Conservation (phyloP, 2,888 invertebrate genomes). For the Keiferia lycopersicella region DNA sequence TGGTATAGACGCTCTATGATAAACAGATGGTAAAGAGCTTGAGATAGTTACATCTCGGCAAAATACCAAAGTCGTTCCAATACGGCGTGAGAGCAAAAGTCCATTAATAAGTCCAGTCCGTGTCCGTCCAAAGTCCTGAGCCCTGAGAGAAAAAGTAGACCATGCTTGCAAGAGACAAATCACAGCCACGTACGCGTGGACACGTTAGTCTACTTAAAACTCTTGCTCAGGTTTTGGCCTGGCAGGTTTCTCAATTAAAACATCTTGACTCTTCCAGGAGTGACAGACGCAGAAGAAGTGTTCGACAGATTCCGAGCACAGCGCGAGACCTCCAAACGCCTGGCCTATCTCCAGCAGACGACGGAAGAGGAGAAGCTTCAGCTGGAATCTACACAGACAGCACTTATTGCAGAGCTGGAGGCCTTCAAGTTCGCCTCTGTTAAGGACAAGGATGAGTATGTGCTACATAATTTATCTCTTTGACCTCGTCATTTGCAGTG, state of each 20-base stretch:
- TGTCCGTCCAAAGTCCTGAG: no score
- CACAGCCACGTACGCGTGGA: no score
- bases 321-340: conserved; percentile 85
- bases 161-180: no score
- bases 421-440: conserved; percentile 89
- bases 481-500: background rate
- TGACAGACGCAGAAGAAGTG: conserved; percentile 87
- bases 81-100: no score
- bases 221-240: no score
- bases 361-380: conserved; percentile 88
- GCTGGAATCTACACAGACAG: conserved; percentile 85
- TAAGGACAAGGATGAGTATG: conserved; percentile 90
- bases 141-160: no score
- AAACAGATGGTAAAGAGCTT: background rate
- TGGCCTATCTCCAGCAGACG: conserved; percentile 85
- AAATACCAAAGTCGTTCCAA: no score
- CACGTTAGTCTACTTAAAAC: no score
- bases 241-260: no score
- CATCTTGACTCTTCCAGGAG: conserved; percentile 70
- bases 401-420: conserved; percentile 85
- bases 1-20: background rate
- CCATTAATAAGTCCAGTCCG: no score
- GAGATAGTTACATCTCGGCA: no score
- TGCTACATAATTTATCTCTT: background rate
- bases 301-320: conserved; percentile 87